These are phyloP conservation scores for Athripsodes cinereus DNA, from an alignment of 2,888 invertebrate genomes.

Conservation along the genomic window DNA sequence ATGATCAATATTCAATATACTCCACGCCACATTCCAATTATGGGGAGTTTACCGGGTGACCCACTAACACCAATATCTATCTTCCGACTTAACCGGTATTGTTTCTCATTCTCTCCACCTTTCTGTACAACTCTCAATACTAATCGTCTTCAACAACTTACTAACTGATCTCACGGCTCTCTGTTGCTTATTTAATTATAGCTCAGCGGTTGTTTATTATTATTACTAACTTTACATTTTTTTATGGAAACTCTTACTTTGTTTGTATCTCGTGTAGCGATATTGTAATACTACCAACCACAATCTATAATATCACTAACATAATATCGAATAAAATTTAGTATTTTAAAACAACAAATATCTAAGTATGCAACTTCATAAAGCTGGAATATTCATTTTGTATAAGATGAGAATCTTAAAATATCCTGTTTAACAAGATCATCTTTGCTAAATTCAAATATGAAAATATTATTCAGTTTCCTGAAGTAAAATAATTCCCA, in stretches of 20 bases:
- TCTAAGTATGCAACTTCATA: no score
- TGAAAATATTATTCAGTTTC: no score
- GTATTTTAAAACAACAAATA: no score
- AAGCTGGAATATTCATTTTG: no score
- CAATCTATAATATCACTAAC: no score
- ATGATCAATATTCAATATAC: no score
- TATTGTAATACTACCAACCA: no score
- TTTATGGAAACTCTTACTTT: neutral
- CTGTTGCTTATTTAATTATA: neutral
- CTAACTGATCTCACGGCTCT: slow-evolving; percentile 1
- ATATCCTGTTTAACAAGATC: no score
- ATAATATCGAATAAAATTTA: no score
- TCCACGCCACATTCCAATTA: slow-evolving; percentile 11
- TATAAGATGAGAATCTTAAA: no score
- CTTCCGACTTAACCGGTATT: slow-evolving; percentile 2
- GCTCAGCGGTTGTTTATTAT: neutral
- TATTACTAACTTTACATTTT: neutral
- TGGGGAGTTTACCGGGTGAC: slow-evolving; percentile 37
- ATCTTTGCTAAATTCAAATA: no score
- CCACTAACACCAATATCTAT: slow-evolving; percentile 40
- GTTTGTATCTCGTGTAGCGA: neutral
- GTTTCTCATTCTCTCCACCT: slow-evolving; percentile 9
- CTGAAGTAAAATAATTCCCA: no score
- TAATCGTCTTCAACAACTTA: neutral
- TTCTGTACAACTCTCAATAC: neutral